A percentile compares a stretch with the other conserved stretches of the same genome.
Evolutionary conservation across 2,113 vertebrate species (phyloP).

Genomic region (Arvicanthis niloticus): DNA sequence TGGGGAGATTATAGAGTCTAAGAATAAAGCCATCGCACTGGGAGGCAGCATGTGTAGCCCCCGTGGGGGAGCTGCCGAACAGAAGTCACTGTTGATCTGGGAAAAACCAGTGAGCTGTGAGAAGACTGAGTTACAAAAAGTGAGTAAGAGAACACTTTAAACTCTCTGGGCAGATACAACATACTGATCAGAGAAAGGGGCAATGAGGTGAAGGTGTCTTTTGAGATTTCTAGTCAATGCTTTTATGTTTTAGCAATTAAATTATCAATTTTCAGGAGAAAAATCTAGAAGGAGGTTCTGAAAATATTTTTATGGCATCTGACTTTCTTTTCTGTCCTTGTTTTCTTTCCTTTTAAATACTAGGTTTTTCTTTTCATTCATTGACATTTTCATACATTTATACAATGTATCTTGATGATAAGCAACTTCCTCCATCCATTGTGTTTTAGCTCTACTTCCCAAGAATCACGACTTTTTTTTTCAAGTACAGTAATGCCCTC

Average conservation of each 20-base stretch:
- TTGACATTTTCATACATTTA: background rate
- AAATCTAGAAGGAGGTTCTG: background rate
- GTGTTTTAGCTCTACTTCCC: background rate
- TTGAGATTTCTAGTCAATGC: background rate
- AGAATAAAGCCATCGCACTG: background rate
- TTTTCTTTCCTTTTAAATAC: background rate
- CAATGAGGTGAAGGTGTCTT: background rate
- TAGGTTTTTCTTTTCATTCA: background rate
- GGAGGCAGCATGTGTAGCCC: background rate
- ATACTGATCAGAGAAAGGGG: background rate
- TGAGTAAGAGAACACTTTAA: background rate
- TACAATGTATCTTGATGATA: background rate
- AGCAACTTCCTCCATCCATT: background rate
- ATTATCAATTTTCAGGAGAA: conserved; percentile 16
- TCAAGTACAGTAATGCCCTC: background rate
- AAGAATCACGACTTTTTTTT: background rate
- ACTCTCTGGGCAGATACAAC: background rate
- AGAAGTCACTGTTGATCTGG: conserved; percentile 45
- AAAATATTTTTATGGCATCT: conserved; percentile 51
- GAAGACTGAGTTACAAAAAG: conserved; percentile 5
- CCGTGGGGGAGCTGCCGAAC: background rate
- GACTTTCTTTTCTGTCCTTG: background rate
- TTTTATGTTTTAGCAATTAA: conserved; percentile 37
- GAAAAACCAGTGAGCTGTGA: conserved; percentile 2
- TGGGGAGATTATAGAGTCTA: background rate